A percentile compares a stretch with the other conserved stretches of the same genome.
Conservation (phyloP, 2,113 vertebrate genomes). For the Chloropsis hardwickii region DNA sequence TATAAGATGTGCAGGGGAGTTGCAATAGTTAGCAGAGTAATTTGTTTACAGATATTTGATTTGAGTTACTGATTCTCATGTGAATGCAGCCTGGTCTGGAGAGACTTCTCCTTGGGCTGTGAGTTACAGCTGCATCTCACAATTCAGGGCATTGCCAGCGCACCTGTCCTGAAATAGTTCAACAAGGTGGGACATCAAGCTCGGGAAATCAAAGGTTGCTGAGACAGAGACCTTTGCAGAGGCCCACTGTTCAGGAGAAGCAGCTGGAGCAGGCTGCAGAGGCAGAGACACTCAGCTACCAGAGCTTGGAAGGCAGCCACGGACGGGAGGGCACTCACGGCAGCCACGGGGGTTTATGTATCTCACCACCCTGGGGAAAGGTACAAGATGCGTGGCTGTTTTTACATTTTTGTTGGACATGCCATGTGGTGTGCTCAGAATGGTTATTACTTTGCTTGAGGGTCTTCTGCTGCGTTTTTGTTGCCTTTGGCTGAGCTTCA, state of each 20-base stretch:
- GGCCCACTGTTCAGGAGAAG: neutral
- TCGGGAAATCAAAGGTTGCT: neutral
- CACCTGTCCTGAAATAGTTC: neutral
- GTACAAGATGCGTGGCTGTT: neutral
- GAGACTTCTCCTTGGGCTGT: neutral
- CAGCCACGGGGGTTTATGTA: neutral
- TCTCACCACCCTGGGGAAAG: neutral
- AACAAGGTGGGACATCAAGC: neutral
- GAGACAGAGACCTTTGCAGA: neutral
- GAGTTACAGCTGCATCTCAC: fast-evolving
- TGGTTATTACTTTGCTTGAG: neutral
- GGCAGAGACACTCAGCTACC: neutral
- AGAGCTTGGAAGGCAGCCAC: neutral
- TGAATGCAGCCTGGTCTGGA: neutral
- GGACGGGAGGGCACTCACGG: fast-evolving
- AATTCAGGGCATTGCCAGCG: too few species aligned
- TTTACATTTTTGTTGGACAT: neutral
- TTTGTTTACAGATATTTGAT: neutral
- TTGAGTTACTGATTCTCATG: neutral
- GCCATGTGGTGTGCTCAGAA: neutral
- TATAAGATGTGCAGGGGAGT: neutral
- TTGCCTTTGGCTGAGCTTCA: neutral
- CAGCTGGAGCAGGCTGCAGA: neutral
- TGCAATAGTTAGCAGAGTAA: neutral
- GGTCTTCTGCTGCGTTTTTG: neutral